Base-by-base conservation (phyloP, 2,888 invertebrate genomes). In the Eutolmus rufibarbis region DNA sequence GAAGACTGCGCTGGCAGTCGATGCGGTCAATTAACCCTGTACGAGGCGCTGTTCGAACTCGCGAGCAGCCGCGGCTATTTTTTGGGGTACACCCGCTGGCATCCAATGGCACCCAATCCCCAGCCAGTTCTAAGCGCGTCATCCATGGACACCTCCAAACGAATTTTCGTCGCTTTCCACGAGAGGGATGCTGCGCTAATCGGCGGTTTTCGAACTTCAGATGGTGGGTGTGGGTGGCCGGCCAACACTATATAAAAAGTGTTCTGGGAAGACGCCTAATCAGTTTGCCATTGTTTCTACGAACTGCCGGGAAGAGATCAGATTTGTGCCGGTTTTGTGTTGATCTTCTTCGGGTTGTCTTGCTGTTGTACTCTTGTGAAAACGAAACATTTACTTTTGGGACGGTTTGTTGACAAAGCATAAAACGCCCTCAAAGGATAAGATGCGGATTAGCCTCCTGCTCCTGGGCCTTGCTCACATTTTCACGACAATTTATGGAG, bases 21-120 rank as follows among this genome's bases (percentile, higher is more conserved):
- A 87, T 87, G 56, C 87, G 88, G 88, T 88, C 88, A 88, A 88
- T 88, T 88, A 87, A 87, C 74, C 74, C 23, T 37, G 7, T 56
- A 74, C 57, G 19, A 66, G 66, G 78, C 31, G 57, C 43, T 46
- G 57, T 86, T 79, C 76, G 40, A 43, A 9, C 28, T 23, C 37
- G 43, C 28, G 40, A 46, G 84, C 74, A 34, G n/a, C 16, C 34
- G 66, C 9, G 19, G 19, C 40, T 66, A 43, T 16, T 81, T 37
- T 87, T 87, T 78, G 88, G 84, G 23, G 19, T 28, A 66, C 1
- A 28, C 3, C 66, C 57, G 57, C 57, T 57, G 57, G 19, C 7
- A 23, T 5, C 57, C 66, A 66, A 66, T 66, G 66, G 74, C 74
- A 74, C 78, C 87, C 87, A 87, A 76, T 78, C 88, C 85, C 79